Conservation (phyloP, 2,888 invertebrate genomes). For the Diplolepis rosae region DNA sequence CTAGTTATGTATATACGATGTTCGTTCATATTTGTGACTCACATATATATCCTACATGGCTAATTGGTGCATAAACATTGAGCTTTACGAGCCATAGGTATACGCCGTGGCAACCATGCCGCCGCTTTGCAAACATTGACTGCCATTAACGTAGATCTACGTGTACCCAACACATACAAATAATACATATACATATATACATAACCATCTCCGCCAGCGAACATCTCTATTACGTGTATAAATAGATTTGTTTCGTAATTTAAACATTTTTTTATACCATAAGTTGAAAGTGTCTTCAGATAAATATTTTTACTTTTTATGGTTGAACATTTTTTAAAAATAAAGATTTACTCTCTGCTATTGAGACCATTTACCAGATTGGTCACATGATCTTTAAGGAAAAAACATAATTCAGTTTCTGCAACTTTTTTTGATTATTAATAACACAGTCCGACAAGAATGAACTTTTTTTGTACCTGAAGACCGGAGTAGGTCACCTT, state of each 20-base stretch:
- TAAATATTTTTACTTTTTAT: too few species aligned
- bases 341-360: too few species aligned
- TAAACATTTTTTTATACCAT: not conserved
- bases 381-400: too few species aligned
- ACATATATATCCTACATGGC: slow-evolving; percentile 59
- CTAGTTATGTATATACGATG: not conserved
- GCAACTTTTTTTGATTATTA: too few species aligned
- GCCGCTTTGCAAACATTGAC: slow-evolving; percentile 67
- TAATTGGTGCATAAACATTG: slow-evolving; percentile 70
- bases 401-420: too few species aligned
- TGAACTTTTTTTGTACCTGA: too few species aligned
- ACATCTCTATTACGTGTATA: not conserved
- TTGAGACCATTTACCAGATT: too few species aligned
- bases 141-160: slow-evolving; percentile 63
- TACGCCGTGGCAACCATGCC: slow-evolving; percentile 64
- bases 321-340: too few species aligned
- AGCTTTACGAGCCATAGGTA: slow-evolving; percentile 65
- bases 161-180: slow-evolving; percentile 1
- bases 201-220: not conserved
- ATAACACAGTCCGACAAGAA: too few species aligned
- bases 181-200: not conserved
- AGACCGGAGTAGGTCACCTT: too few species aligned
- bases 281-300: too few species aligned
- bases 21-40: slow-evolving; percentile 13
- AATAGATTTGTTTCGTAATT: not conserved